phyloP scores from a whole-genome alignment of 2,888 invertebrate species.

The Prosapia bicincta region DNA sequence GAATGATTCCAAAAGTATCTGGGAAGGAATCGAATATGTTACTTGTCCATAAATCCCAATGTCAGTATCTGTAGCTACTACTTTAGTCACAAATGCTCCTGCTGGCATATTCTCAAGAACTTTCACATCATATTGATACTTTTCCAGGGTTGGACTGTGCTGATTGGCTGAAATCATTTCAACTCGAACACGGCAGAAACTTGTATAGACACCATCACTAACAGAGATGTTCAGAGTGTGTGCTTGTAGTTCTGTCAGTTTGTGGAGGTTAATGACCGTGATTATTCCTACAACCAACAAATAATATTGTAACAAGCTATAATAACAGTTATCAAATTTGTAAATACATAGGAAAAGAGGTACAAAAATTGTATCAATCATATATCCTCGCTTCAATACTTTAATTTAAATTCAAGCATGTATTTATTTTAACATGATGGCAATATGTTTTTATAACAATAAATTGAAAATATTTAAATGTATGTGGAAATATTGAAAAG shows the following conservation, averaged over 20 bases:
- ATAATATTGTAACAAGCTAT: conserved; percentile 8
- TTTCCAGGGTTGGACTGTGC: conserved; percentile 73
- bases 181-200: conserved; percentile 77
- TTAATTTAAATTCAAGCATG: too few relatives aligned
- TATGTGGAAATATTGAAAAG: too few relatives aligned
- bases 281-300: conserved; percentile 53
- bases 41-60: conserved; percentile 51
- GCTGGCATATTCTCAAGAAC: conserved; percentile 77
- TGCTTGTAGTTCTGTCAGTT: conserved; percentile 61
- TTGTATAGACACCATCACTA: conserved; percentile 92
- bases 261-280: conserved; percentile 69
- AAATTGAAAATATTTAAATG: too few relatives aligned
- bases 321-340: too few relatives aligned
- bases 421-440: too few relatives aligned
- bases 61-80: conserved; percentile 71
- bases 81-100: conserved; percentile 70
- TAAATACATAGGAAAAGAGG: too few relatives aligned
- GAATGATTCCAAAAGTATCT: conserved; percentile 67
- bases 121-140: conserved; percentile 72
- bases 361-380: too few relatives aligned
- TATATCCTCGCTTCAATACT: too few relatives aligned
- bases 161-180: conserved; percentile 74
- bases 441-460: too few relatives aligned
- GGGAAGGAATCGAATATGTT: conserved; percentile 75
- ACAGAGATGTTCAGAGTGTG: conserved; percentile 87